Percentiles rank a stretch among this genome's conserved stretches.
Conservation (phyloP, 2,113 vertebrate species). For the Hiodon alosoides region DNA sequence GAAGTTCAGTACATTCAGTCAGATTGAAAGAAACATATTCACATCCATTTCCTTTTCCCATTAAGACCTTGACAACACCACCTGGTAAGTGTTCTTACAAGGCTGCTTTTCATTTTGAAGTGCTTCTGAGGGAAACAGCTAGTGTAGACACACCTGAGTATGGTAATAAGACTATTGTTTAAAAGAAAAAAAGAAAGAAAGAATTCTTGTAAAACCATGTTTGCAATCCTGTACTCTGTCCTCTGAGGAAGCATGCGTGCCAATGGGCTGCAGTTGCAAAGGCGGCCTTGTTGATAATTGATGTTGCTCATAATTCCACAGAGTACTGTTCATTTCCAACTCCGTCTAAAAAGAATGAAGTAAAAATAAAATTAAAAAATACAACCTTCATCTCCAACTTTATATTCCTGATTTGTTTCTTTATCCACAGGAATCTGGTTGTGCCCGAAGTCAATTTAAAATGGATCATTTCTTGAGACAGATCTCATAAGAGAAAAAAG, state of each 20-base stretch:
- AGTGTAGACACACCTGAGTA: no score
- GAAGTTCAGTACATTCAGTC: background rate
- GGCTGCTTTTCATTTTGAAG: no score
- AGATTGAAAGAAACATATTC: background rate
- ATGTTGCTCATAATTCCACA: background rate
- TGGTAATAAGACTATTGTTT: no score
- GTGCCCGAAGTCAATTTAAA: conserved; percentile 52
- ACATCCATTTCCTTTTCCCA: background rate
- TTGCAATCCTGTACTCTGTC: no score
- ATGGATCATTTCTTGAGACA: conserved; percentile 29
- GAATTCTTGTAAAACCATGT: no score
- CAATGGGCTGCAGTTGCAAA: background rate
- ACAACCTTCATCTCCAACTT: no score
- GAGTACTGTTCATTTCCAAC: background rate
- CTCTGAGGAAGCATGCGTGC: no score
- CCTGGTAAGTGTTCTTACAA: no score
- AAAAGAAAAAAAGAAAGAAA: no score
- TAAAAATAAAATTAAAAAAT: background rate
- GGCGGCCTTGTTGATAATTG: conserved; percentile 10
- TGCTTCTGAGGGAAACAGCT: no score
- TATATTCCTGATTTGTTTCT: background rate
- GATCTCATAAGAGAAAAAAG: background rate
- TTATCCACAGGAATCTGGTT: conserved; percentile 38
- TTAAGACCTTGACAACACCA: background rate
- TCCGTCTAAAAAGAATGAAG: background rate